Base-by-base conservation (phyloP, 1,140 invertebrate species). In the Protaetia brevitarsis region DNA sequence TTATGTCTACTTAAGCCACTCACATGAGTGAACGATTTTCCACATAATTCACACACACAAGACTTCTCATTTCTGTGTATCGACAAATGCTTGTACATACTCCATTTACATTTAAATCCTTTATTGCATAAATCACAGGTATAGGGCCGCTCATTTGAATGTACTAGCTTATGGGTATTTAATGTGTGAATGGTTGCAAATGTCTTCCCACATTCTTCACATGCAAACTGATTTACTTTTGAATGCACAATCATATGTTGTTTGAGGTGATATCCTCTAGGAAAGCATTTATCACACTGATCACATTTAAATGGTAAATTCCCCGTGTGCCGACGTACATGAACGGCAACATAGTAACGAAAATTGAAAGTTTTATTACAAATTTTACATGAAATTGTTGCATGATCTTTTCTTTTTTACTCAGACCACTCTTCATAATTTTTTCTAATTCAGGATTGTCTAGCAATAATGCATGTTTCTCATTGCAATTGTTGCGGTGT, bases 141-240 rank as follows among this genome's bases (percentile, higher is more conserved):
- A n/a, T n/a, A n/a, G n/a, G n/a, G n/a, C n/a, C n/a, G n/a, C n/a
- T n/a, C n/a, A n/a, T n/a, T n/a, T n/a, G n/a, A n/a, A n/a, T n/a
- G n/a, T n/a, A n/a, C n/a, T n/a, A n/a, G n/a, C n/a, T n/a, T n/a
- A n/a, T n/a, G n/a, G n/a, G n/a, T n/a, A n/a, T n/a, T n/a, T n/a
- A n/a, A n/a, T n/a, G n/a, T n/a, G n/a, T n/a, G n/a, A n/a, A n/a
- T n/a, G n/a, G n/a, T n/a, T n/a, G n/a, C n/a, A n/a, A n/a, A n/a
- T n/a, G n/a, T n/a, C n/a, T n/a, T n/a, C n/a, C 86, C 86, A 74
- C 89, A 90, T 19, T 85, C 79, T 3, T 81, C 76, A 77, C 89
- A 91, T 56, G 86, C 81, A 75, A 86, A 89, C 3, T 88, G 88
- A 72, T 88, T 89, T 70, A 88, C 86, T 1, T 88, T 23, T 3